Evolutionary conservation across 2,113 vertebrate species (phyloP).

Genomic region (Nothocercus nigrocapillus): DNA sequence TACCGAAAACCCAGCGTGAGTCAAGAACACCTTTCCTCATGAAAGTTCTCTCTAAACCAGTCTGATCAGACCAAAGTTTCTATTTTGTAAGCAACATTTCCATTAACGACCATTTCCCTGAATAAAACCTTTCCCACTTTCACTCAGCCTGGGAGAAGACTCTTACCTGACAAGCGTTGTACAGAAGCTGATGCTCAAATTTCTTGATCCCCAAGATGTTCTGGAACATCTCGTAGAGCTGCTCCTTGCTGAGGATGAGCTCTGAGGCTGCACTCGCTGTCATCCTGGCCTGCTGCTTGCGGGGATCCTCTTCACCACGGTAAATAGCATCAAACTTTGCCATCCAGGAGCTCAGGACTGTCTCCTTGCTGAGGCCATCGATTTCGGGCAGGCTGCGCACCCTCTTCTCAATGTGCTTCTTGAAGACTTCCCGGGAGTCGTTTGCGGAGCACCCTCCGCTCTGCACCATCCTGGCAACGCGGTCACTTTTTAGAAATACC

Average conservation of each 20-base stretch:
- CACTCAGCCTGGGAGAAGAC: background rate
- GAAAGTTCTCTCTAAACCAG: background rate
- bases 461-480: constrained; percentile 96
- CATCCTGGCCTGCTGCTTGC: constrained; percentile 96
- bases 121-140: background rate
- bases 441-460: constrained; percentile 95
- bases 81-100: background rate
- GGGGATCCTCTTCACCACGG: constrained; percentile 94
- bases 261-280: constrained; percentile 95
- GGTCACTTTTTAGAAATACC: constrained; percentile 97
- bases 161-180: constrained; percentile 97
- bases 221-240: constrained; percentile 99
- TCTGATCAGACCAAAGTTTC: background rate
- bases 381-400: constrained; percentile 97
- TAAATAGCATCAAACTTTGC: constrained; percentile 99
- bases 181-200: constrained; percentile 97
- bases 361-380: constrained; percentile 97
- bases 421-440: constrained; percentile 96
- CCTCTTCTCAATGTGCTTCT: constrained; percentile 98
- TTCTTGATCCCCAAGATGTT: constrained; percentile 98
- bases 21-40: background rate
- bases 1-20: background rate
- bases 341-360: constrained; percentile 97
- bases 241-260: constrained; percentile 99
- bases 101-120: background rate